Evolutionary conservation across 2,888 invertebrate species (phyloP).

Genomic region (Heliconius ethilla): DNA sequence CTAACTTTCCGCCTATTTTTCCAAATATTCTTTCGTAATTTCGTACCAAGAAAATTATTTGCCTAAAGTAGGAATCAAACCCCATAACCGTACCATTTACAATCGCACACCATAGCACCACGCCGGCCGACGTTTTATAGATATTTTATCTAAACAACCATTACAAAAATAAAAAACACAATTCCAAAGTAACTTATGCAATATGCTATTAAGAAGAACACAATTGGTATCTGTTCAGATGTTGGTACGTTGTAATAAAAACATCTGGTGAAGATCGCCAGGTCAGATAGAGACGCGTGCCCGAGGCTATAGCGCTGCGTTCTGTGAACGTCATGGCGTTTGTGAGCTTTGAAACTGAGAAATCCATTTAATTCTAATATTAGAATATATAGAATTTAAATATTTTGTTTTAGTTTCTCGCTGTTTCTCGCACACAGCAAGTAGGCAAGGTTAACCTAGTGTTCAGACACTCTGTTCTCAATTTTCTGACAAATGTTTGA

Average conservation of each 20-base stretch:
- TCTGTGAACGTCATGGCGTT: slow-evolving; percentile 35
- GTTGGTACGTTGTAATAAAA: slow-evolving; percentile 58
- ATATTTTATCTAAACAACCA: not conserved
- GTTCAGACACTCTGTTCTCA: no score
- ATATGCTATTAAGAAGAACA: slow-evolving; percentile 68
- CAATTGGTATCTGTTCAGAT: slow-evolving; percentile 59
- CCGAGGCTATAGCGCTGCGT: slow-evolving; percentile 29
- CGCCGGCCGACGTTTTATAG: not conserved
- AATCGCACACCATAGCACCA: not conserved
- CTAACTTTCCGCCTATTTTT: no score
- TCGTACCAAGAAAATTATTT: no score
- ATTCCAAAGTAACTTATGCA: slow-evolving; percentile 52
- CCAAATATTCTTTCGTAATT: no score
- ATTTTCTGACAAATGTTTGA: no score
- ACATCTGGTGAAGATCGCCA: slow-evolving; percentile 59
- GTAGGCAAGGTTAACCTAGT: no score
- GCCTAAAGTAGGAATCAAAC: not conserved
- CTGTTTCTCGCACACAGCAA: no score
- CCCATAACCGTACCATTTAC: not conserved
- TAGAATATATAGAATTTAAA: no score
- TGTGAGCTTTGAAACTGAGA: slow-evolving; percentile 21
- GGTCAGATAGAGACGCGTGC: slow-evolving; percentile 34
- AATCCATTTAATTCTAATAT: slow-evolving; percentile 4
- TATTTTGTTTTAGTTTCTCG: no score
- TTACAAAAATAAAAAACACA: slow-evolving; percentile 19